Conservation (phyloP, 2,888 invertebrate species). For the Steromphala cineraria region DNA sequence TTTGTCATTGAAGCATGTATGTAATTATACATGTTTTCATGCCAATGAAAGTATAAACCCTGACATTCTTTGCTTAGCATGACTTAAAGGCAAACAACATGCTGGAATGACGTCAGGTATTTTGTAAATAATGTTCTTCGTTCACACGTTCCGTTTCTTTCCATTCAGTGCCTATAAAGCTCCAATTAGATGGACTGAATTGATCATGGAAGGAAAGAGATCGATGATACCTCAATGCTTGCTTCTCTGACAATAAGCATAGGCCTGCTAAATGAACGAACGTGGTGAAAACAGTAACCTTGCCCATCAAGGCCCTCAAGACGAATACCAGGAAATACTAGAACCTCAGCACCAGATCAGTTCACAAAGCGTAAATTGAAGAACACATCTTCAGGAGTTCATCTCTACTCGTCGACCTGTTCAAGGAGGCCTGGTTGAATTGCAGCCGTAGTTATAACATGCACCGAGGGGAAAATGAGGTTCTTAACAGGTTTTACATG, state of each 20-base stretch:
- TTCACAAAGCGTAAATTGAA: neutral
- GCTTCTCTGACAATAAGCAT: neutral
- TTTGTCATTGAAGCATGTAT: too few relatives aligned
- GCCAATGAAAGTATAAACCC: too few relatives aligned
- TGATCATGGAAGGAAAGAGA: neutral
- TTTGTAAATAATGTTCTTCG: neutral
- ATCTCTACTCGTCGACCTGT: neutral
- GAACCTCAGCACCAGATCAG: neutral
- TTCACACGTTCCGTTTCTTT: neutral
- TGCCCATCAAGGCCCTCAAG: neutral
- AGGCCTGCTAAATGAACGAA: neutral
- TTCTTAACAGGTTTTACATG: too few relatives aligned
- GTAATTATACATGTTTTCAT: too few relatives aligned
- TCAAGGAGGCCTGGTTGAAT: neutral
- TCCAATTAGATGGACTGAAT: neutral
- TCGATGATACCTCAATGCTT: neutral
- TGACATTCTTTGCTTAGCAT: too few relatives aligned
- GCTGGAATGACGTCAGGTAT: too few relatives aligned
- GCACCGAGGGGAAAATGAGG: too few relatives aligned
- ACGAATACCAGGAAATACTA: neutral
- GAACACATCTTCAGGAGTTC: neutral
- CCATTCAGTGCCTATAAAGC: neutral
- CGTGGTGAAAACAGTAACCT: neutral
- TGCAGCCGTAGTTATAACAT: neutral
- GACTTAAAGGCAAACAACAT: too few relatives aligned